Conservation (phyloP, 2,797 vertebrate genomes). For the Eulemur albifrons region DNA sequence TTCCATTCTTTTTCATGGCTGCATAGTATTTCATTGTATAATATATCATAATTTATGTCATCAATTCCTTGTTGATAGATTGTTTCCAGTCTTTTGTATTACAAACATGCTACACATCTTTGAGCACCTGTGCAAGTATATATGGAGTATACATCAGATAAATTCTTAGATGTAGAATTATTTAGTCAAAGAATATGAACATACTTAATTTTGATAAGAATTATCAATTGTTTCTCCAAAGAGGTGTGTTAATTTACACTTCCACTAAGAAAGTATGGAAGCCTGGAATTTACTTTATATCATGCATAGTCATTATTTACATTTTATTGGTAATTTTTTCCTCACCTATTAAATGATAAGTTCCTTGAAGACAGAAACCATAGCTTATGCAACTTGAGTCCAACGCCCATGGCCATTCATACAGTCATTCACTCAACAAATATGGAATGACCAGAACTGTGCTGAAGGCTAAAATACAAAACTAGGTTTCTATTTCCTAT, state of each 20-base stretch:
- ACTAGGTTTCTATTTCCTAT: neutral
- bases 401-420: neutral
- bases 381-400: neutral
- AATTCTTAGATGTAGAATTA: neutral
- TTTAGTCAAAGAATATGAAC: neutral
- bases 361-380: neutral
- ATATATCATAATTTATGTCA: slow-evolving; percentile 22
- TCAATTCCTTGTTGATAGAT: neutral
- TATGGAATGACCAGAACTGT: neutral
- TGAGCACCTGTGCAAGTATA: neutral
- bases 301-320: neutral
- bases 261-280: neutral
- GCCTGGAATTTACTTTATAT: neutral
- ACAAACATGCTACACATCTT: neutral
- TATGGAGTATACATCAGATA: neutral
- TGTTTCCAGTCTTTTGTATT: slow-evolving; percentile 6
- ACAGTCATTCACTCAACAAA: neutral
- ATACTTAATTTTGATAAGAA: slow-evolving; percentile 15
- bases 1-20: neutral
- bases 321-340: neutral
- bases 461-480: slow-evolving; percentile 31
- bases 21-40: neutral
- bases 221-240: slow-evolving; percentile 15
- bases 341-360: neutral
- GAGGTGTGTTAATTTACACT: neutral